Evolutionary conservation across 2,888 invertebrate species (phyloP), one percentile per base, ranked within the genome.

Genomic region (Brenthis ino): DNA sequence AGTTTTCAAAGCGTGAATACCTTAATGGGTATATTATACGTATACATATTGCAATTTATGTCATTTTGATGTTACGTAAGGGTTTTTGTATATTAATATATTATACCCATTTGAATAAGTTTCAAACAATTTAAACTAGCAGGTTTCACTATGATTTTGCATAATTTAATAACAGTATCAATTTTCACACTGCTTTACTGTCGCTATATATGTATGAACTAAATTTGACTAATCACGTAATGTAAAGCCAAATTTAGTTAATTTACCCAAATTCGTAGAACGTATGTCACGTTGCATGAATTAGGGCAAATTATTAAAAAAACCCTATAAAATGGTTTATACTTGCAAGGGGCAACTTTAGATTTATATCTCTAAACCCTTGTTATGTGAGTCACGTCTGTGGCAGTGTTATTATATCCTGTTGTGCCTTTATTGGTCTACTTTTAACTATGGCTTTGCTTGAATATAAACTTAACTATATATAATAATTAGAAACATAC

Each of bases 301-400:
- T 60, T 43, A 11, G 37, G 37, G 37, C 11, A 43, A 43, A 60
- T 60, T 50, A 60, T 28, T n/a, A 50, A 60, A 57, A 57, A 58
- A 50, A n/a, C 33, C 24, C 14, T 48, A 33, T 50, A 50, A 60
- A 60, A 60, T 60, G 33, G 48, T 60, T 60, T 16, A 33, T 60
- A 60, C 50, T 48, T 60, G 60, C 60, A 60, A 16, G 50, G 60
- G 60, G 50, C 33, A 6, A 11, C 28, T 28, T 14, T 60, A 60
- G 60, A 60, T 60, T 20, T 50, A 16, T 60, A 60, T 60, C 60
- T 33, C 28, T 28, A 5, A 50, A 50, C 60, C 60, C 60, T 60
- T 60, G 50, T n/a, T n/a, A 60, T 60, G 60, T 60, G 60, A 60
- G 60, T 60, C 60, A 60, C 60, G 50, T 60, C 37, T 50, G 60